A percentile compares a stretch with the other conserved stretches of the same genome.
These are phyloP conservation scores for Elaphurus davidianus DNA, from an alignment of 2,113 vertebrate genomes.

Conservation along the genomic window DNA sequence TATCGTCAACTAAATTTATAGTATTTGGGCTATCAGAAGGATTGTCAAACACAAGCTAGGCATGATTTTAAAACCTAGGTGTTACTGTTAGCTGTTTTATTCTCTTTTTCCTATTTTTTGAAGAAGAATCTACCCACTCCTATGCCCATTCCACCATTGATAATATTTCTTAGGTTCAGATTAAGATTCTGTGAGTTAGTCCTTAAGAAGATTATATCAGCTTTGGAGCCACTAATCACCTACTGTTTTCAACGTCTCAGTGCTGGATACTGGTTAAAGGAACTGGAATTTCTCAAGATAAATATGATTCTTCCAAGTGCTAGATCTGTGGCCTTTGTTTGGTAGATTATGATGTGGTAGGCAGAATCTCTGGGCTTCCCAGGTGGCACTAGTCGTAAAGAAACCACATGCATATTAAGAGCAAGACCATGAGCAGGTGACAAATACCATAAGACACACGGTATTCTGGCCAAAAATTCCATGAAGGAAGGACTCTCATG, in stretches of 20 bases:
- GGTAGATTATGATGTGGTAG: background rate
- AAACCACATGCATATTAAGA: background rate
- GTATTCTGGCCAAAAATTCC: background rate
- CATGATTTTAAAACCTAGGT: slow-evolving; percentile 86
- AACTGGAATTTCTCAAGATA: background rate
- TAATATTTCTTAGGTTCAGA: slow-evolving; percentile 37
- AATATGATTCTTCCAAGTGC: background rate
- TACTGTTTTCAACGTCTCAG: background rate
- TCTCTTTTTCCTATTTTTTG: slow-evolving; percentile 49
- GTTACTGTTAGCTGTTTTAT: slow-evolving; percentile 75
- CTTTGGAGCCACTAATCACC: background rate
- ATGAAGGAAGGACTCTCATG: background rate
- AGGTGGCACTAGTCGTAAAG: background rate
- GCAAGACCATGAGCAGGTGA: background rate
- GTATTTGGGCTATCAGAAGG: slow-evolving; percentile 88
- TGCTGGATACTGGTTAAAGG: background rate
- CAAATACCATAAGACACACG: background rate
- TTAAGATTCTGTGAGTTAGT: background rate
- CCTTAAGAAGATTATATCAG: background rate
- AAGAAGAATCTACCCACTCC: slow-evolving; percentile 57
- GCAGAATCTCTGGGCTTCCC: background rate
- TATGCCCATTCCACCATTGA: background rate
- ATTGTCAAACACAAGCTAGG: slow-evolving; percentile 84
- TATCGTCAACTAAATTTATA: slow-evolving; percentile 88
- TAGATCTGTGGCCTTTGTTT: background rate